Base-by-base conservation (phyloP, 2,113 vertebrate species). In the Amia ocellicauda region DNA sequence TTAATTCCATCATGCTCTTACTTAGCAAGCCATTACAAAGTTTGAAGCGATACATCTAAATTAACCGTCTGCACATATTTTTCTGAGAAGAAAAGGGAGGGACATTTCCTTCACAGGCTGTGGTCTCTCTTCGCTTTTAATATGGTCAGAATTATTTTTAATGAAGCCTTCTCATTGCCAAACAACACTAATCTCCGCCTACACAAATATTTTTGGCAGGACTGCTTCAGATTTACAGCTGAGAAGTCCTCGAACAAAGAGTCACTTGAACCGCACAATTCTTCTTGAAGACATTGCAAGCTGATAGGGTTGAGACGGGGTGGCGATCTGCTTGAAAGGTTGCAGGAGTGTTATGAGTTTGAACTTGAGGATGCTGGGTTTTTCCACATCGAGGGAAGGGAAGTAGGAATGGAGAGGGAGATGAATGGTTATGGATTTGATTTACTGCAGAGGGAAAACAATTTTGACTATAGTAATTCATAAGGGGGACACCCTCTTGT, bases 121-220 rank as follows among this genome's bases (percentile, higher is more conserved):
- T n/a, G n/a, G 43, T 47, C n/a, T 14, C 43, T 47, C 31, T 36
- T 8, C 4, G 8, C 43, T 47, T 47, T 16, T 47, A 47, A 47
- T 47, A 47, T 47, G 43, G n/a, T 47, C 16, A 47, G 4, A 16
- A n/a, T 47, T 47, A 47, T 47, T 47, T 47, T 47, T 47, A 14
- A 17, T 47, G 13, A 47, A 47, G 9, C n/a, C n/a, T 47, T 47
- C n/a, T 16, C n/a, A 3, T 16, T 47, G 43, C 43, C 43, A 47
- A 47, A 47, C 14, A 47, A 14, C 43, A 47, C 43, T 47, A 47
- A 47, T 47, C 43, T 47, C 43, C 43, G 10, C 43, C 43, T 47
- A 47, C 43, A 47, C 43, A 47, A 47, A 47, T 47, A 47, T 47
- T 14, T n/a, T 47, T 47, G 43, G 43, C 43, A 13, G 43, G 43